A percentile compares a stretch with the other conserved stretches of the same genome.
These are phyloP conservation scores for Salvator merianae DNA, from an alignment of 2,113 vertebrate genomes.

Conservation along the genomic window DNA sequence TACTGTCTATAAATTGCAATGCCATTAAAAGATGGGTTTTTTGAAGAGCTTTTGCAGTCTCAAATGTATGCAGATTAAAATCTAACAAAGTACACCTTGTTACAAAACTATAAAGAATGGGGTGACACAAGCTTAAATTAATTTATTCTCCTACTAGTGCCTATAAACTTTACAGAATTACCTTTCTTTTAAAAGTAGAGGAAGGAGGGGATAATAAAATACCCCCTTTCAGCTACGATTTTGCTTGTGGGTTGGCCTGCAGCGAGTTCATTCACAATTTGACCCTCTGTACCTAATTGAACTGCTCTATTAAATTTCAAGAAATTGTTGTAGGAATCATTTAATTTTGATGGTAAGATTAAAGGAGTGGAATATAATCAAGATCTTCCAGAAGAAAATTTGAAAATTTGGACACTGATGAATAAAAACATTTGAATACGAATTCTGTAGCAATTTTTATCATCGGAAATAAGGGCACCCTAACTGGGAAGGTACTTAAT, in stretches of 20 bases:
- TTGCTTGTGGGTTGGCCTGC: slow-evolving; percentile 59
- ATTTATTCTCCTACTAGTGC: slow-evolving; percentile 74
- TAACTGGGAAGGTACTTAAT: neutral
- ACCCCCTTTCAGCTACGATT: slow-evolving; percentile 53
- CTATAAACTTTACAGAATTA: slow-evolving; percentile 72
- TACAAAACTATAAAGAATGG: slow-evolving; percentile 81
- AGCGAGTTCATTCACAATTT: slow-evolving; percentile 45
- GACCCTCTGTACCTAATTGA: slow-evolving; percentile 63
- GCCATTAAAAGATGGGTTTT: slow-evolving; percentile 84
- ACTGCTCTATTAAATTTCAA: slow-evolving; percentile 58
- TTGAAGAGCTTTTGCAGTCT: slow-evolving; percentile 81
- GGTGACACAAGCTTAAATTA: slow-evolving; percentile 76
- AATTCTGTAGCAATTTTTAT: neutral
- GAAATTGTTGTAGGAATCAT: slow-evolving; percentile 53
- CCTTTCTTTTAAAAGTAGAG: slow-evolving; percentile 64
- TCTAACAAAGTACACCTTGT: slow-evolving; percentile 86
- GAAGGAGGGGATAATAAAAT: slow-evolving; percentile 33
- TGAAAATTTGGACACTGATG: neutral
- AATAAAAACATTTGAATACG: neutral
- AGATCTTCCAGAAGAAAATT: slow-evolving; percentile 22
- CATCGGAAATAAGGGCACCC: neutral
- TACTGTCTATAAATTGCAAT: slow-evolving; percentile 87
- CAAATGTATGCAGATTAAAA: slow-evolving; percentile 85
- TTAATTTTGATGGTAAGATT: slow-evolving; percentile 63
- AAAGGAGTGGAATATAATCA: slow-evolving; percentile 49